Conservation (phyloP, 2,113 vertebrate species). For the Raphicerus campestris region DNA sequence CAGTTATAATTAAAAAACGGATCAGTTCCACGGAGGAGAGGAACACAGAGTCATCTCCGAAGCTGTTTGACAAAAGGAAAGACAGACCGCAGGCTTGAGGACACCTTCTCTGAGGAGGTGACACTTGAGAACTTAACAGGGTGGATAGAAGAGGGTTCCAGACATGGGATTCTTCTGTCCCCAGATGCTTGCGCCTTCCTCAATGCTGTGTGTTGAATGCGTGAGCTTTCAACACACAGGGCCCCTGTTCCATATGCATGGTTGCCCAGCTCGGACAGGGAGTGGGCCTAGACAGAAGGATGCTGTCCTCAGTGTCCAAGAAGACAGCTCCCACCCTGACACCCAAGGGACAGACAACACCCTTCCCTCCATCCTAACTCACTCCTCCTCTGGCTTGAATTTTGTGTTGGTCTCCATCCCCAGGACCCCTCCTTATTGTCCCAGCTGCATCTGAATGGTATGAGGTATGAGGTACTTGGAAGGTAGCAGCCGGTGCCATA, state of each 20-base stretch:
- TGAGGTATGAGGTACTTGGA: neutral
- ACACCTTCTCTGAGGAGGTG: neutral
- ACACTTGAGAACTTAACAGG: neutral
- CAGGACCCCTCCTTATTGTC: neutral
- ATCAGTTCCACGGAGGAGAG: neutral
- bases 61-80: neutral
- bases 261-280: neutral
- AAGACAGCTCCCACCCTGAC: neutral
- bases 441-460: neutral
- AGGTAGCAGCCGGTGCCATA: neutral
- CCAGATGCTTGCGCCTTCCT: neutral
- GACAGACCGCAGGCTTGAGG: neutral
- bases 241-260: rapidly evolving
- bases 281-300: neutral
- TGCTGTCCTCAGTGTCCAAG: neutral
- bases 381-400: neutral
- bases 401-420: neutral
- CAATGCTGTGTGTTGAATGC: neutral
- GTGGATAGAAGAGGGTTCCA: neutral
- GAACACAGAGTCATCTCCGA: neutral
- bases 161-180: too few species aligned
- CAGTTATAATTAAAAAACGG: neutral
- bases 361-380: neutral
- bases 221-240: neutral
- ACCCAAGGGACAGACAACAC: neutral